Base-by-base conservation (phyloP, 2,888 invertebrate species). In the Caenorhabditis sinica region DNA sequence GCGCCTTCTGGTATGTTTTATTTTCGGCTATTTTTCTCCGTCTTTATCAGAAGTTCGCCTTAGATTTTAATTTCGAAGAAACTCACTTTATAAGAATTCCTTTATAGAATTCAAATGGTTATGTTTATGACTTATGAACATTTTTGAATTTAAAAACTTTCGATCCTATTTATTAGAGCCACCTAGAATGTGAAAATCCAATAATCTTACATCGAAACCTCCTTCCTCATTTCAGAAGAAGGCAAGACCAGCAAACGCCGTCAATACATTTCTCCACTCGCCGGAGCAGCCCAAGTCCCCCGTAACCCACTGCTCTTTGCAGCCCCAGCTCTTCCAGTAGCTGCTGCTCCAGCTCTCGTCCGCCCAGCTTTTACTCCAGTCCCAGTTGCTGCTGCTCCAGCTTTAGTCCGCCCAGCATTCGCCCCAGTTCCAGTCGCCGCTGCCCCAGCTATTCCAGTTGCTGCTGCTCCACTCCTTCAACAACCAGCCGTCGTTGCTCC, bases 161-260 rank as follows among this genome's bases (percentile, higher is more conserved):
- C 33, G 4, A 6, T 36, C 9, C 33, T 36, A 36, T 9, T n/a
- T n/a, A n/a, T n/a, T n/a, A n/a, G n/a, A n/a, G n/a, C n/a, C n/a
- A n/a, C n/a, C n/a, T n/a, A n/a, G n/a, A n/a, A n/a, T n/a, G n/a
- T n/a, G n/a, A n/a, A n/a, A n/a, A n/a, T n/a, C n/a, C n/a, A n/a
- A n/a, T n/a, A n/a, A n/a, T n/a, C n/a, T n/a, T n/a, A n/a, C n/a
- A n/a, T 25, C 33, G 6, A 60, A 25, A 17, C 11, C n/a, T 20
- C 2, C 17, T 23, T 56, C 40, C 40, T 63, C 17, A 25, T 73
- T 79, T 15, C 63, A 79, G 79, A 79, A 71, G 79, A 79, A 72
- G 88, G 82, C 68, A 87, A 87, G 71, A 87, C 83, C 73, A 89
- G 86, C 74, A 91, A 90, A 71, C 89, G 91, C 61, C 89, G 91